Evolutionary conservation across 2,888 invertebrate genomes (phyloP).

Genomic region (Eristalinus sepulchralis): DNA sequence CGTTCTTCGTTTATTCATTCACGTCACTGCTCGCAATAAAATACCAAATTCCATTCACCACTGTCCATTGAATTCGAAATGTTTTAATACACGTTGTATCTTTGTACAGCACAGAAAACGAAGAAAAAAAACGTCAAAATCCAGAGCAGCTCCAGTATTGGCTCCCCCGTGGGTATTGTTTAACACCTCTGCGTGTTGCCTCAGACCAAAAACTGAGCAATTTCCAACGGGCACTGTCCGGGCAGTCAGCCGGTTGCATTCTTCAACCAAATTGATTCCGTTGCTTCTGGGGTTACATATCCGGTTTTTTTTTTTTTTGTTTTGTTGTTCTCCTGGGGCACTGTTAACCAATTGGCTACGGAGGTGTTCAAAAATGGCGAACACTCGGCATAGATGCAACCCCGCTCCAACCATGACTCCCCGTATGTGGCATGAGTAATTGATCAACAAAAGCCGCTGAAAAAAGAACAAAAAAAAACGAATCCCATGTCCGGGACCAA

Average conservation of each 20-base stretch:
- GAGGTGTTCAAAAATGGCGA: conserved; percentile 16
- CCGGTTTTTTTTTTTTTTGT: neutral
- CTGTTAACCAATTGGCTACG: conserved; percentile 15
- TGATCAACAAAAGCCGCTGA: conserved; percentile 40
- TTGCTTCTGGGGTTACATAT: conserved; percentile 5
- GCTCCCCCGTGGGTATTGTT: conserved; percentile 8
- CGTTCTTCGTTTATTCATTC: conserved; percentile 3
- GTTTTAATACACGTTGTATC: neutral
- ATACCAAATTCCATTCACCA: neutral
- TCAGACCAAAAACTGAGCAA: conserved; percentile 6
- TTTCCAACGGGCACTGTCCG: neutral
- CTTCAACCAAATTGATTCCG: conserved; percentile 48
- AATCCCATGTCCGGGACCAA: conserved; percentile 1
- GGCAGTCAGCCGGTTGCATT: conserved; percentile 2
- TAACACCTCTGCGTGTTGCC: conserved; percentile 11
- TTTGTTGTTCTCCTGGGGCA: neutral
- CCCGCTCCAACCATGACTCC: neutral
- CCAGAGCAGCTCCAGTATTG: neutral
- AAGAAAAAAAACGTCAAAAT: neutral
- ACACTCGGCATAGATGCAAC: conserved; percentile 3
- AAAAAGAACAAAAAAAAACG: conserved; percentile 12
- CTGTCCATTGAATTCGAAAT: conserved; percentile 12
- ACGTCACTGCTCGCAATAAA: neutral
- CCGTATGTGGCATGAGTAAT: conserved; percentile 31
- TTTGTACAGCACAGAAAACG: neutral